A percentile compares a stretch with the other conserved stretches of the same genome.
These are phyloP conservation scores for Dromiciops gliroides DNA, from an alignment of 2,113 vertebrate species.

Conservation along the genomic window DNA sequence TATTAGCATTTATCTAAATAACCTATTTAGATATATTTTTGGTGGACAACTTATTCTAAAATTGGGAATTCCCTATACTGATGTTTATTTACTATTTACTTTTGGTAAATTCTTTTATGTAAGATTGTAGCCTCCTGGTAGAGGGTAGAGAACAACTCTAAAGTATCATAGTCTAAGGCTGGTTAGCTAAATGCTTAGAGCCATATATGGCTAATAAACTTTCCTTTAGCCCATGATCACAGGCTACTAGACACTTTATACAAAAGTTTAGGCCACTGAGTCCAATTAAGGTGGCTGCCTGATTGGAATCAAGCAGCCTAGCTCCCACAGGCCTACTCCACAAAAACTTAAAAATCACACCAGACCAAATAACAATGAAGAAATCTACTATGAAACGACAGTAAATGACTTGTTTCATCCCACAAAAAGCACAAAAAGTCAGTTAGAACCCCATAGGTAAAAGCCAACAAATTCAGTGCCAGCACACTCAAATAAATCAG, in stretches of 20 bases:
- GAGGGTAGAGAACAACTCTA: not conserved
- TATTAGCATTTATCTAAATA: not conserved
- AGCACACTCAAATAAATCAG: not conserved
- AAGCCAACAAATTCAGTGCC: not conserved
- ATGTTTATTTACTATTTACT: not conserved
- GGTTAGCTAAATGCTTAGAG: not conserved
- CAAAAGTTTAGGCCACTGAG: not conserved
- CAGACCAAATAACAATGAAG: not conserved
- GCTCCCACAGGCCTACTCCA: not conserved
- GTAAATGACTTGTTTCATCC: not conserved
- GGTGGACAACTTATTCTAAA: not conserved
- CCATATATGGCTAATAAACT: not conserved
- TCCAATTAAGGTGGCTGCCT: not conserved
- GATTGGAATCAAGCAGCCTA: not conserved
- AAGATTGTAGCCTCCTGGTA: not conserved
- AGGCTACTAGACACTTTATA: not conserved
- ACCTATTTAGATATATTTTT: not conserved
- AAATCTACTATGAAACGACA: not conserved
- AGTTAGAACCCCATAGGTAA: not conserved
- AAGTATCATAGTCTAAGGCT: not conserved
- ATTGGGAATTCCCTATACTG: not conserved
- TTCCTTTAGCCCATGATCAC: not conserved
- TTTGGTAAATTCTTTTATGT: not conserved
- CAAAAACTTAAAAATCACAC: not conserved
- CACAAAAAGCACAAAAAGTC: not conserved